phyloP scores from a whole-genome alignment of 2,888 invertebrate species.

The Hydroisotoma schaefferi region DNA sequence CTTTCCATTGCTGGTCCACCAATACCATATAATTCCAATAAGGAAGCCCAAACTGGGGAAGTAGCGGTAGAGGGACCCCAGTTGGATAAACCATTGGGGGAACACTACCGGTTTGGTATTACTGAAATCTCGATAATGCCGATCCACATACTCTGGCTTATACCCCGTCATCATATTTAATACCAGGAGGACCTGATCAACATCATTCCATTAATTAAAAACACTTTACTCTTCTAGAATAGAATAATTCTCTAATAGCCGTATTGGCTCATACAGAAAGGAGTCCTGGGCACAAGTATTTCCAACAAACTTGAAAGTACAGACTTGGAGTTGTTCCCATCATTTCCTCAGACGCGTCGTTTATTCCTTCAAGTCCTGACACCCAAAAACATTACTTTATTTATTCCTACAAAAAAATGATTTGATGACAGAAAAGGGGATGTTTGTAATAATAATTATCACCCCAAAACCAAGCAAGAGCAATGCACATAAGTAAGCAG shows the following conservation, averaged over 20 bases:
- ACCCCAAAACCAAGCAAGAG: background rate
- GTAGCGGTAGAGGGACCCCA: background rate
- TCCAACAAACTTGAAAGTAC: slow-evolving; percentile 3
- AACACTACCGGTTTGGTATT: background rate
- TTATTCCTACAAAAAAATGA: no score
- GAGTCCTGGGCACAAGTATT: background rate
- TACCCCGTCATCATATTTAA: no score
- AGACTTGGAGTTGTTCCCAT: background rate
- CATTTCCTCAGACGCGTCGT: background rate
- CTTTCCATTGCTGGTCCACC: background rate
- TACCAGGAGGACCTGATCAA: no score
- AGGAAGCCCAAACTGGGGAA: background rate
- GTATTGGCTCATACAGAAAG: background rate
- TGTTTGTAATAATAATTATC: no score
- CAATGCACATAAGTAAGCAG: background rate
- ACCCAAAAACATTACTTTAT: no score
- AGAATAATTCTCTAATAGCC: no score
- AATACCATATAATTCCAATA: background rate
- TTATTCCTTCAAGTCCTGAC: background rate
- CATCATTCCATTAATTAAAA: no score
- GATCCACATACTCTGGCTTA: background rate
- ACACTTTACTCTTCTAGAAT: no score
- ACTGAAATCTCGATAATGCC: background rate
- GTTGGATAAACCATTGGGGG: background rate
- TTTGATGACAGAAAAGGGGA: no score